Percentiles rank a stretch among this genome's conserved stretches.
phyloP scores from a whole-genome alignment of 2,797 vertebrate genomes.

The Ptychadena robeensis region DNA sequence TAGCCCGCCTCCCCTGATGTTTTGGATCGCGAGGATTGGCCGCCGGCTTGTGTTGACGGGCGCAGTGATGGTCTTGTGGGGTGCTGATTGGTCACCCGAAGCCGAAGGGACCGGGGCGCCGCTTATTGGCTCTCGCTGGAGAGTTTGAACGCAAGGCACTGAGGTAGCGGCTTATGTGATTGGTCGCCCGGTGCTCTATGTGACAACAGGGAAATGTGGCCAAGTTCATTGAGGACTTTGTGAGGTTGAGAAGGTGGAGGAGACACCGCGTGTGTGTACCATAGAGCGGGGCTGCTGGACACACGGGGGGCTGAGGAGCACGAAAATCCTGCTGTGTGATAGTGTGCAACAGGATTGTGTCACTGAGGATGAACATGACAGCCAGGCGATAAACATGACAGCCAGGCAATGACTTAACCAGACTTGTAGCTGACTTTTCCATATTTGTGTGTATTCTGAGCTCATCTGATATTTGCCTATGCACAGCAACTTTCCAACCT shows the following conservation, averaged over 20 bases:
- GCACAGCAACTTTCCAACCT: no score
- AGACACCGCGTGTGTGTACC: conserved; percentile 10
- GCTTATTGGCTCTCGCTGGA: conserved; percentile 20
- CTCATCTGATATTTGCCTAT: no score
- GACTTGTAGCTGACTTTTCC: no score
- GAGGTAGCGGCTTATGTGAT: conserved; percentile 3
- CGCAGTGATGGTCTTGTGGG: conserved; percentile 17
- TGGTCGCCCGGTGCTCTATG: conserved; percentile 49
- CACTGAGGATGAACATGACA: no score
- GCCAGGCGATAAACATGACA: no score
- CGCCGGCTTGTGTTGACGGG: conserved; percentile 46
- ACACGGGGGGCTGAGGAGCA: no score
- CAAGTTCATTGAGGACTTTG: conserved; percentile 62
- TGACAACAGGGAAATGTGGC: conserved; percentile 52
- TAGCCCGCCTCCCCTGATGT: conserved; percentile 46
- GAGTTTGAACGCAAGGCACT: conserved; percentile 39
- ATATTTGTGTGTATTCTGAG: no score
- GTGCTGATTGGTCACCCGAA: conserved; percentile 7
- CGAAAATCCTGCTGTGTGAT: no score
- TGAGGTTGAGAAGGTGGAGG: conserved; percentile 19
- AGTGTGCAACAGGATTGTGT: no score
- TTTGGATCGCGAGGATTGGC: conserved; percentile 49
- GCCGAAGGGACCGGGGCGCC: background rate
- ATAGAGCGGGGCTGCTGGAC: no score
- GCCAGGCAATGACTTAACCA: no score